phyloP scores from a whole-genome alignment of 2,888 invertebrate genomes.

The Cantharis nigra region DNA sequence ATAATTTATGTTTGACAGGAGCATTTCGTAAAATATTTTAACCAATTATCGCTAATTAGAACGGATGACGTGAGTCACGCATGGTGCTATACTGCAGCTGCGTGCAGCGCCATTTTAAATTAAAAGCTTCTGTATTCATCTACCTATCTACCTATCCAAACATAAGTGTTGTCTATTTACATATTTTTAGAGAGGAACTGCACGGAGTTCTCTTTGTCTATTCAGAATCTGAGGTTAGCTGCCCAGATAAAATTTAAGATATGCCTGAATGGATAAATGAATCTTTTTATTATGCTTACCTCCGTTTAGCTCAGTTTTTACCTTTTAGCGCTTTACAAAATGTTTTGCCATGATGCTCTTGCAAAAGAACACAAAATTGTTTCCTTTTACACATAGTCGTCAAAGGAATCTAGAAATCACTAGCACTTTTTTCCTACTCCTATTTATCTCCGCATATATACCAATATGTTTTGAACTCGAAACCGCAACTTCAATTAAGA shows the following conservation, averaged over 20 bases:
- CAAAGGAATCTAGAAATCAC: not conserved
- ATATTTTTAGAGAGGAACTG: slow-evolving; percentile 16
- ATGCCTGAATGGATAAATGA: slow-evolving; percentile 27
- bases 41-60: slow-evolving; percentile 24
- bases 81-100: slow-evolving; percentile 1
- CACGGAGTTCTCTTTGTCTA: slow-evolving; percentile 27
- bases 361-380: not conserved
- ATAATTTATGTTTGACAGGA: slow-evolving; percentile 21
- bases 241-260: slow-evolving; percentile 26
- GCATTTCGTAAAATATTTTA: slow-evolving; percentile 17
- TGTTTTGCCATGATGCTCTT: not conserved
- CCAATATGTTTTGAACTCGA: not conserved
- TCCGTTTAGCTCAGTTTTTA: slow-evolving; percentile 17
- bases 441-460: not conserved
- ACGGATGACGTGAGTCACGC: slow-evolving; percentile 23
- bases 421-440: not conserved
- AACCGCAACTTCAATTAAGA: not conserved
- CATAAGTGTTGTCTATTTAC: not conserved
- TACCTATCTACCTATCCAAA: not conserved
- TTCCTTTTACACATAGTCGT: not conserved
- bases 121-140: not conserved
- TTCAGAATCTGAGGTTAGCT: slow-evolving; percentile 22
- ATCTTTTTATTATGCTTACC: slow-evolving; percentile 24
- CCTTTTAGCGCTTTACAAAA: not conserved
- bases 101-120: not conserved